These are phyloP conservation scores for Lipophrys pholis DNA, from an alignment of 2,113 vertebrate species.

Conservation along the genomic window DNA sequence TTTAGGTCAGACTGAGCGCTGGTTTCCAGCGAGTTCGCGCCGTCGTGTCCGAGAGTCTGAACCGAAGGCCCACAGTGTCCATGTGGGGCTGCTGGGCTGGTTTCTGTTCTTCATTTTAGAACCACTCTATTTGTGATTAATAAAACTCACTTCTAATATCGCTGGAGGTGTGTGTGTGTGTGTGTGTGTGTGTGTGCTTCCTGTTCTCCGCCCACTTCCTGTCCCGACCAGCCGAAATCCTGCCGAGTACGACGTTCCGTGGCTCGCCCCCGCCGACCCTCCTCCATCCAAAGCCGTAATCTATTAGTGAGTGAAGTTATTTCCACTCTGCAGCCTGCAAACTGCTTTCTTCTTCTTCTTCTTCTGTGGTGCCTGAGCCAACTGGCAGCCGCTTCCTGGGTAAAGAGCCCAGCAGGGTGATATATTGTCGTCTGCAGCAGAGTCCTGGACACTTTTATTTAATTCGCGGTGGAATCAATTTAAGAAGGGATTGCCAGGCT, in stretches of 20 bases:
- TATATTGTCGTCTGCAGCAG: constrained; percentile 28
- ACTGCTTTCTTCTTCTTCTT: constrained; percentile 47
- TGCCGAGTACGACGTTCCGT: constrained; percentile 33
- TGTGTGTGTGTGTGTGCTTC: neutral
- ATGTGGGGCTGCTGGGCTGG: constrained; percentile 53
- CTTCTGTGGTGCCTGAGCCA: constrained; percentile 44
- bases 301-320: constrained; percentile 55
- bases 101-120: constrained; percentile 68
- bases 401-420: too few species aligned
- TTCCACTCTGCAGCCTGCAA: constrained; percentile 43
- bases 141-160: constrained; percentile 83
- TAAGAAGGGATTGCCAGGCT: neutral
- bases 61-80: too few species aligned
- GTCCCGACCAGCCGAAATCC: constrained; percentile 36
- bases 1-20: constrained; percentile 3
- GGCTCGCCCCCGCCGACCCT: constrained; percentile 24
- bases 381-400: constrained; percentile 53
- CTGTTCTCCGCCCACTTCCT: neutral
- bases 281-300: constrained; percentile 58
- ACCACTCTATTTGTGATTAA: constrained; percentile 82
- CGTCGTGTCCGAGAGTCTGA: constrained; percentile 11
- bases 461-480: constrained; percentile 35
- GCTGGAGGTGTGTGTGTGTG: constrained; percentile 11
- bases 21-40: constrained; percentile 27
- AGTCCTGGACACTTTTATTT: constrained; percentile 37